Conservation (phyloP, 2,113 vertebrate species). For the Serilophus lunatus region DNA sequence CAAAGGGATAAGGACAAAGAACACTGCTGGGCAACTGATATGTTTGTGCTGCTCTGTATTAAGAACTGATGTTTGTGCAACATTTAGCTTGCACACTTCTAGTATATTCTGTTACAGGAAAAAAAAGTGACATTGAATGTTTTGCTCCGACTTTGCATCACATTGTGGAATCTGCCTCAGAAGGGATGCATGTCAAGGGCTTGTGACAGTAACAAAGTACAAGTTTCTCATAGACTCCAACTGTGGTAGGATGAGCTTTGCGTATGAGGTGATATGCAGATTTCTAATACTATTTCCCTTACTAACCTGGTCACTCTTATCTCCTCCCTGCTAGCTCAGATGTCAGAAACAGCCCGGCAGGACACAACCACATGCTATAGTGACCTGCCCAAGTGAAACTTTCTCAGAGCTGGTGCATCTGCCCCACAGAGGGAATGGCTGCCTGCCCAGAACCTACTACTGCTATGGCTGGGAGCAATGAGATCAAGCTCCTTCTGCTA, state of each 20-base stretch:
- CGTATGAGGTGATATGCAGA: background rate
- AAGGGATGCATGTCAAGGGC: background rate
- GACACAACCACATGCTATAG: fast-evolving
- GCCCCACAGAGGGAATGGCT: fast-evolving
- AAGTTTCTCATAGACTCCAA: background rate
- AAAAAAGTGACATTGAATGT: fast-evolving
- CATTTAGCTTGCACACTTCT: background rate
- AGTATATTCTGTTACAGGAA: background rate
- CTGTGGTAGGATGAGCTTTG: background rate
- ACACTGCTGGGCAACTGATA: fast-evolving
- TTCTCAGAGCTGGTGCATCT: background rate
- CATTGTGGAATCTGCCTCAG: fast-evolving
- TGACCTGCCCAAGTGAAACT: background rate
- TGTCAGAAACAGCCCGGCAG: background rate
- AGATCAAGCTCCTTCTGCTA: background rate
- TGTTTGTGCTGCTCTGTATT: background rate
- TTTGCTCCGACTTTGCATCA: background rate
- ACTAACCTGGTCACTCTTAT: background rate
- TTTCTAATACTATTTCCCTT: background rate
- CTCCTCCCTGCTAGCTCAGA: background rate
- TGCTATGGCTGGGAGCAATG: background rate
- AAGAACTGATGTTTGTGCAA: background rate
- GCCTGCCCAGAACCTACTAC: background rate
- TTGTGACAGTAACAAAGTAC: background rate
- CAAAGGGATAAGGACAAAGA: background rate